Evolutionary conservation across 2,113 vertebrate genomes (phyloP).

Genomic region (Nothobranchius kuhntae): DNA sequence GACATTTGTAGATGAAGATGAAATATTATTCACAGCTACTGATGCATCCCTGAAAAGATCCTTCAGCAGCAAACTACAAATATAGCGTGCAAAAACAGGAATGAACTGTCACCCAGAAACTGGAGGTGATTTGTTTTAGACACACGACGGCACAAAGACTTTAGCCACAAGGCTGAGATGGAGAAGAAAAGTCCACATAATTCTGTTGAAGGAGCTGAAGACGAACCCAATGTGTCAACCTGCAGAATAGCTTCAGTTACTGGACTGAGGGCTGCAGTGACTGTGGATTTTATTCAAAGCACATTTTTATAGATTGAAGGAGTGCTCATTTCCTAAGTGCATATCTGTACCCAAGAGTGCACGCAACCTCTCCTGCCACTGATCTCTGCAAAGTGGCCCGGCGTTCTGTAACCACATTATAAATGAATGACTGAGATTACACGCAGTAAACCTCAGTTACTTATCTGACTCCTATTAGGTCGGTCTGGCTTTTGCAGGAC

Average conservation of each 20-base stretch:
- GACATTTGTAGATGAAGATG: too few species aligned
- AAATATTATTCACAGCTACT: constrained; percentile 15
- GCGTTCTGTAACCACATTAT: constrained; percentile 55
- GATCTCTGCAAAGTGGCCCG: constrained; percentile 18
- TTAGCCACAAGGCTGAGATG: not conserved
- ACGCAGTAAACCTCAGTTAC: constrained; percentile 36
- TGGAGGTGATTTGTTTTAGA: not conserved
- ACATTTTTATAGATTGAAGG: constrained; percentile 1
- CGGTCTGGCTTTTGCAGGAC: constrained; percentile 25
- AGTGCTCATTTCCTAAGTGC: constrained; percentile 17
- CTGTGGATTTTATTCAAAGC: constrained; percentile 10
- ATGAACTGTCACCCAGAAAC: not conserved
- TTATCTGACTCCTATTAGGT: constrained; percentile 58
- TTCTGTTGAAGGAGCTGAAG: not conserved
- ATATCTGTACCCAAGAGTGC: constrained; percentile 11
- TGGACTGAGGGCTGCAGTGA: not conserved
- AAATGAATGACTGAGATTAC: constrained; percentile 63
- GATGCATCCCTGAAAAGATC: not conserved
- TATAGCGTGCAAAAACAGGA: not conserved
- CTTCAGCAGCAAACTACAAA: not conserved
- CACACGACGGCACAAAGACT: not conserved
- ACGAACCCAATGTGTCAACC: not conserved
- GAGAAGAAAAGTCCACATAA: not conserved
- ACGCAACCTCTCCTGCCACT: constrained; percentile 46
- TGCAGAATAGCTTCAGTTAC: not conserved